Evolutionary conservation across 2,888 invertebrate species (phyloP).

Genomic region (Lysandra coridon): DNA sequence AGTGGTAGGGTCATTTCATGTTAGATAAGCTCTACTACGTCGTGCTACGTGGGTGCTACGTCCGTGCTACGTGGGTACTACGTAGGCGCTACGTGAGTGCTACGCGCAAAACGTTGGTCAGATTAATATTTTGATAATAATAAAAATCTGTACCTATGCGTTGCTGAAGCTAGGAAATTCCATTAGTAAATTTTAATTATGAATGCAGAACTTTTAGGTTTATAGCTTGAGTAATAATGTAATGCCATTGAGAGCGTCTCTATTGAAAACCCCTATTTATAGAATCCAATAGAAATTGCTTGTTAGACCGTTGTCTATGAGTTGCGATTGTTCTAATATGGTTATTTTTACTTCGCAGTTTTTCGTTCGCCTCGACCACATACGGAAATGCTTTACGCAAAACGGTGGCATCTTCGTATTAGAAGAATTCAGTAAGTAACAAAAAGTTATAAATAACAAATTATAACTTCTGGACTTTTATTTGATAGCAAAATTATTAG

Average conservation of each 20-base stretch:
- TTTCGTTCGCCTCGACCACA: conserved; percentile 99
- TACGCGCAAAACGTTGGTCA: not conserved
- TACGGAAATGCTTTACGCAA: conserved; percentile 99
- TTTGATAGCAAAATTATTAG: no score
- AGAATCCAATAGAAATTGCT: conserved; percentile 8
- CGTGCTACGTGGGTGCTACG: no score
- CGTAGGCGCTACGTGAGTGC: not conserved
- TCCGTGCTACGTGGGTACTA: not conserved
- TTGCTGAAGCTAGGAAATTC: no score
- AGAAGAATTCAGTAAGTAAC: conserved; percentile 99
- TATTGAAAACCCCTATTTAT: not conserved
- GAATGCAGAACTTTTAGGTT: no score
- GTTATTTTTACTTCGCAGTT: conserved; percentile 87
- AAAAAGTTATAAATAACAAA: not conserved
- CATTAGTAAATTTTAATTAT: no score
- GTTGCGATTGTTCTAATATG: not conserved
- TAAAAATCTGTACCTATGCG: no score
- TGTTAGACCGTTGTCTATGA: not conserved
- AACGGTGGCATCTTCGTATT: conserved; percentile 99
- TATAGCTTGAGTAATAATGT: no score
- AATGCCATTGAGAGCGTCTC: not conserved
- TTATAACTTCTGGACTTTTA: conserved; percentile 25
- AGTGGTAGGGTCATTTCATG: no score
- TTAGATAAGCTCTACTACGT: no score
- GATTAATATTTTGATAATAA: no score